Evolutionary conservation across 64 coral and sea anemone species (phyloP), one percentile per base, ranked within the genome.

Genomic region (Porites lutea): DNA sequence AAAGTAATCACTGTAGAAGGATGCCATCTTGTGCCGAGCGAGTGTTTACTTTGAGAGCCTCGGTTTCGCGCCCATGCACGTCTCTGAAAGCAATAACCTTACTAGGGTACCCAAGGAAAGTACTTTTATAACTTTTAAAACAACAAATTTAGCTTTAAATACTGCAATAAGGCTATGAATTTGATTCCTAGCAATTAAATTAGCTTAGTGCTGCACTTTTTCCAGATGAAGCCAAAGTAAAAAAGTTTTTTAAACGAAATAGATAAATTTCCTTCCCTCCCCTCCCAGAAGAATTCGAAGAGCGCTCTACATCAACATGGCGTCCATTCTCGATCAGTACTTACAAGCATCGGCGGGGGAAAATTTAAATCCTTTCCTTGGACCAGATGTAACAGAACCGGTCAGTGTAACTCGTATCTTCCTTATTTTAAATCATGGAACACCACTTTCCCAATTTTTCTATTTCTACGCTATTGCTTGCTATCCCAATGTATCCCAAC

Each of bases 261-360:
- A 70, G 18, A 0, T 4, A 70, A 70, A 4, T 20, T 8, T n/a
- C 57, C 65, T 2, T 8, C 13, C 18, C 27, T 49, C 79, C 79
- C 60, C 45, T 49, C 79, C 79, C 46, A 6, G 0, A 15, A 7
- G 15, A 14, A 62, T 14, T 14, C 12, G 19, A 21, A 15, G 2
- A 2, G 13, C 2, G 2, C 4, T 13, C 22, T 43, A 43, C 58
- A 58, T 16, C 87, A 98, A 96, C 45, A 98, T 98, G 97, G 97
- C 94, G 75, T 98, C 97, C 77, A 96, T 98, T 21, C 83, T 98
- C 10, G 97, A 98, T 51, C 97, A 98, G 72, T 98, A 98, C 71
- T 87, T 92, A 47, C 66, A 66, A 50, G 97, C 90, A 65, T 89
- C 88, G 27, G 77, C 92, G 3, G 89, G 27, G 58, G 82, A 88